Conservation (phyloP, 2,888 invertebrate genomes). For the Stomorhina lunata region DNA sequence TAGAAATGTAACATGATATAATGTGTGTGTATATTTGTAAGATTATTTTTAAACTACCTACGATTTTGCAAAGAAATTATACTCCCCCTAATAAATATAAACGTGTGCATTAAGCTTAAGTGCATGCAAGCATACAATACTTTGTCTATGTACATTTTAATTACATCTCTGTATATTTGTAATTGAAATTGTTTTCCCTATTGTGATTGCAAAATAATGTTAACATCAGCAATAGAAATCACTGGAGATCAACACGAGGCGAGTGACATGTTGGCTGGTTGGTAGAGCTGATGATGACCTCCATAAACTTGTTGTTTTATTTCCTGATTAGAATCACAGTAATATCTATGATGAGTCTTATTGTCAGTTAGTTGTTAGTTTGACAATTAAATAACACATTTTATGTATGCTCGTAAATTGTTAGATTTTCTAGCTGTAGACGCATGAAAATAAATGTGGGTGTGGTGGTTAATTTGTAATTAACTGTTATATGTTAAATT, state of each 20-base stretch:
- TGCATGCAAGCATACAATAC: not conserved
- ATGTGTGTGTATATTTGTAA: too few species aligned
- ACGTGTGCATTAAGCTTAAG: not conserved
- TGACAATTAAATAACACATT: not conserved
- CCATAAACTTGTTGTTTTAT: conserved; percentile 20
- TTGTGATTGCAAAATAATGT: conserved; percentile 26
- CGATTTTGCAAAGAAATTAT: too few species aligned
- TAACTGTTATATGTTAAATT: too few species aligned
- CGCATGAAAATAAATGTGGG: too few species aligned
- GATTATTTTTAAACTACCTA: too few species aligned
- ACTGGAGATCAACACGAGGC: not conserved
- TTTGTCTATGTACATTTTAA: conserved; percentile 2
- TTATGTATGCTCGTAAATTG: not conserved
- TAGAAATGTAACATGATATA: too few species aligned
- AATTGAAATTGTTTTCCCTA: conserved; percentile 26
- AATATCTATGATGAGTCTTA: conserved; percentile 5
- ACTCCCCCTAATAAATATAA: not conserved
- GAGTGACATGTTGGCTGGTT: not conserved
- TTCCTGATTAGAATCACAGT: conserved; percentile 9
- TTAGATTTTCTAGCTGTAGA: too few species aligned
- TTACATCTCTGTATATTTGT: conserved; percentile 3
- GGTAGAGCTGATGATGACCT: conserved; percentile 14
- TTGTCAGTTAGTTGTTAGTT: conserved; percentile 16
- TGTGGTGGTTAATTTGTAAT: too few species aligned
- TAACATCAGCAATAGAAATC: conserved; percentile 9